Evolutionary conservation across 2,113 vertebrate genomes (phyloP), one percentile per base, ranked within the genome.

Genomic region (Neolamprologus hecqui): DNA sequence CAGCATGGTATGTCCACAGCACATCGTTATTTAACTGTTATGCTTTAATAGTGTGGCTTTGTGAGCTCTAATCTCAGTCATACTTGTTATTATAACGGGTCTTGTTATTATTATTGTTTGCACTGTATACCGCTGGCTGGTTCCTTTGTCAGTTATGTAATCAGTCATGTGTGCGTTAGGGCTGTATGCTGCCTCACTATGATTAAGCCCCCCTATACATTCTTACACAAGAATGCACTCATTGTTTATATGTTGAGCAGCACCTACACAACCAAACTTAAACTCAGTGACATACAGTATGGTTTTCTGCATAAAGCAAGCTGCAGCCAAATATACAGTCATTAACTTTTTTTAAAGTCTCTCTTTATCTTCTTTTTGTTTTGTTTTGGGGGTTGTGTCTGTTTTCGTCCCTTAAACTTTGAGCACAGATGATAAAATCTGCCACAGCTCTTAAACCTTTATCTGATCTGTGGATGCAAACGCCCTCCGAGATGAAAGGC

Each of bases 1-100:
- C 88, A 91, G 84, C 91, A 90, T 94, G 93, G 94, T 94, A 94
- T 80, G 93, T 91, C 68, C 85, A 80, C 90, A 86, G 37, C 57
- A 84, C 90, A 70, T 1, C 28, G 21, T 28, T 63, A 14, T 84
- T 82, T 19, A 26, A n/a, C 58, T 77, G 55, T 26, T 26, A 21
- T 42, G 10, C 57, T 19, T 8, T 28, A 79, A 13, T 53, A 47
- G 31, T n/a, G 6, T 5, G 5, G 6, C 9, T 73, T 33, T 8
- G 26, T 31, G 42, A 49, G 4, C 1, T 77, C 42, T 75, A 47
- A 13, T 35, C 26, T 13, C 6, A 55, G 3, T 23, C 35, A 47
- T 17, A 1, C 57, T 9, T 40, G 2, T 5, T 2, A 33, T 60
- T 47, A 4, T 53, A 79, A 3, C 8, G 23, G 14, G 9, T 45